phyloP scores from a whole-genome alignment of 92 coral and sea anemone genomes.

The Phymanthus crucifer region DNA sequence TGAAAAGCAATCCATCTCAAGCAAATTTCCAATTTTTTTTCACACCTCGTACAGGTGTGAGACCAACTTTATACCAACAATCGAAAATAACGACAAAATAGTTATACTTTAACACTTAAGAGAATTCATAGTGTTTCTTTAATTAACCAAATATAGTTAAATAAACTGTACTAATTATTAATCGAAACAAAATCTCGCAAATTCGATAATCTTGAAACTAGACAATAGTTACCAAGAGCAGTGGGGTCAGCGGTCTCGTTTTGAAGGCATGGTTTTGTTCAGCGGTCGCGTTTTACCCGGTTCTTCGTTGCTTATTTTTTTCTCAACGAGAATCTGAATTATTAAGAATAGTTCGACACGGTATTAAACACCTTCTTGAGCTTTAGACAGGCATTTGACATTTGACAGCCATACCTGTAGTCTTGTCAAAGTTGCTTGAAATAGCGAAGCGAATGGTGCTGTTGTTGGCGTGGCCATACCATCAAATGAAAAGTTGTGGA shows the following conservation, averaged over 20 bases:
- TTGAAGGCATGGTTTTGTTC: not conserved
- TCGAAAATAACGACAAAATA: no score
- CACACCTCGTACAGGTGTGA: no score
- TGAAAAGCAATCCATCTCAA: no score
- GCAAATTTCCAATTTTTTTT: no score
- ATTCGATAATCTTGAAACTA: no score
- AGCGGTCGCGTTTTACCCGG: conserved; percentile 16
- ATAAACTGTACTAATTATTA: no score
- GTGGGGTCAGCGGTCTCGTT: not conserved
- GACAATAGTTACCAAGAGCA: not conserved
- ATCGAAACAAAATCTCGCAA: no score
- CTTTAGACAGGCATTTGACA: not conserved
- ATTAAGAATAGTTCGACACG: conserved; percentile 15
- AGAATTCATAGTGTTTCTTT: no score
- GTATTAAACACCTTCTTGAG: conserved; percentile 23
- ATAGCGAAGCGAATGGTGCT: not conserved
- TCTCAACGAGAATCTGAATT: not conserved
- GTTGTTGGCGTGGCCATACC: not conserved
- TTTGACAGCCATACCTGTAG: not conserved
- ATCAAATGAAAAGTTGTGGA: not conserved
- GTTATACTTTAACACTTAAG: no score
- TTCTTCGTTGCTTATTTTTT: not conserved
- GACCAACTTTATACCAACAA: no score
- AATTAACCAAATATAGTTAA: no score
- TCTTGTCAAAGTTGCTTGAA: not conserved